These are phyloP conservation scores for Noctuana brunneofusca DNA, from an alignment of 2,888 invertebrate genomes.

Conservation along the genomic window DNA sequence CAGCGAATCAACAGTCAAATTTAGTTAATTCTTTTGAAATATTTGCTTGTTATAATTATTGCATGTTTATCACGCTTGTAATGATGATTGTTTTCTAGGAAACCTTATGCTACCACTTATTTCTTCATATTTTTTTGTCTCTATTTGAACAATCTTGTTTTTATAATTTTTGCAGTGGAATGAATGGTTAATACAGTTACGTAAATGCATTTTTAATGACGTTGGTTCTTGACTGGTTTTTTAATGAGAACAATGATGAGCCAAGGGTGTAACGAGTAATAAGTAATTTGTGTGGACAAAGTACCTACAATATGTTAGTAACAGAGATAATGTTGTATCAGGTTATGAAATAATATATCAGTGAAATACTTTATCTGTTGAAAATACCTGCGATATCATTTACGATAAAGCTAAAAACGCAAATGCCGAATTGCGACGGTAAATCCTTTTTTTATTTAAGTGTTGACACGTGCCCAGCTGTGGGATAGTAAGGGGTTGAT, in stretches of 20 bases:
- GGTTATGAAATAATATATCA: not conserved
- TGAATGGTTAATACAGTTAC: slow-evolving; percentile 13
- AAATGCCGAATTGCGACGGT: not conserved
- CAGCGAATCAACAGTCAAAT: no score
- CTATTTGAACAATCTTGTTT: not conserved
- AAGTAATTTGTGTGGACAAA: not conserved
- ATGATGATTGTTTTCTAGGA: not conserved
- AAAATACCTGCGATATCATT: not conserved
- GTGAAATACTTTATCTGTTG: not conserved
- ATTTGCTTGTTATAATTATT: not conserved
- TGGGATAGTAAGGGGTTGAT: no score
- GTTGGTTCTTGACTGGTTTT: slow-evolving; percentile 1
- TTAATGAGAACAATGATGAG: not conserved
- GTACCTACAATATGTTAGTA: not conserved
- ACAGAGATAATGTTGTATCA: not conserved
- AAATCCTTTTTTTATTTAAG: no score
- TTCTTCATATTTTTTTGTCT: slow-evolving; percentile 7
- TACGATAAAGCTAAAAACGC: not conserved
- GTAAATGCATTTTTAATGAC: slow-evolving; percentile 28
- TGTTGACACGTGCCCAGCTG: no score
- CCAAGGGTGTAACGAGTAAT: not conserved
- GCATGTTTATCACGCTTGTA: not conserved
- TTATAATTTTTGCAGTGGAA: slow-evolving; percentile 11
- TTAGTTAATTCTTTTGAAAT: not conserved
- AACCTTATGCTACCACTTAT: not conserved